phyloP scores from a whole-genome alignment of 2,888 invertebrate species.

The Hemaris fuciformis region DNA sequence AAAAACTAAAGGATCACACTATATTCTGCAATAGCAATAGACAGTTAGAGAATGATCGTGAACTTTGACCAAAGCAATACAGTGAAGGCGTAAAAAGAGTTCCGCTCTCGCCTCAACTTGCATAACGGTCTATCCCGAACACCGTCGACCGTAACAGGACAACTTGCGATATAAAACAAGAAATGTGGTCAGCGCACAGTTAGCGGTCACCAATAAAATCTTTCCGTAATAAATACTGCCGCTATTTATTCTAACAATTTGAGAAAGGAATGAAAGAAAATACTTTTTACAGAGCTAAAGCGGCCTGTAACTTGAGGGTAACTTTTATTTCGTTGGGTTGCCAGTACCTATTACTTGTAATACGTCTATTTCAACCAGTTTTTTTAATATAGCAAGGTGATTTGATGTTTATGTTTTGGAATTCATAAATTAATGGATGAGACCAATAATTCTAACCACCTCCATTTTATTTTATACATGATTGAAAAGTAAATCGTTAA shows the following conservation, averaged over 20 bases:
- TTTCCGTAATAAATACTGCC: constrained; percentile 27
- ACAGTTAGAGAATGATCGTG: neutral
- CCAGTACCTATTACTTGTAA: too few species aligned
- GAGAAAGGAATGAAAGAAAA: neutral
- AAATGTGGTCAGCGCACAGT: constrained; percentile 35
- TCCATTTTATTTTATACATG: too few species aligned
- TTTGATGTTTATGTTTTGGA: too few species aligned
- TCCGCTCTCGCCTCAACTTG: neutral
- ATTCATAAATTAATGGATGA: too few species aligned
- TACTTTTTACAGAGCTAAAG: neutral
- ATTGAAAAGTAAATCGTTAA: too few species aligned
- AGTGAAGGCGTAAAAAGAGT: neutral
- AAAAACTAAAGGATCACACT: too few species aligned
- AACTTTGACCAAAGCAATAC: neutral
- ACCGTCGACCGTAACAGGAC: constrained; percentile 25
- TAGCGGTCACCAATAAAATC: constrained; percentile 34
- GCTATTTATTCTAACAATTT: constrained; percentile 29
- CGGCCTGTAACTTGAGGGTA: neutral
- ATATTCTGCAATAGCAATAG: neutral
- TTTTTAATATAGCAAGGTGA: too few species aligned
- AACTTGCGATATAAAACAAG: constrained; percentile 33
- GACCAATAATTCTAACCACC: too few species aligned
- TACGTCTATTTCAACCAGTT: too few species aligned
- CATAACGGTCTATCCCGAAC: neutral
- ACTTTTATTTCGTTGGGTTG: neutral